A percentile compares a stretch with the other conserved stretches of the same genome.
Evolutionary conservation across 2,888 invertebrate genomes (phyloP).

Genomic region (Meandrusa payeni): DNA sequence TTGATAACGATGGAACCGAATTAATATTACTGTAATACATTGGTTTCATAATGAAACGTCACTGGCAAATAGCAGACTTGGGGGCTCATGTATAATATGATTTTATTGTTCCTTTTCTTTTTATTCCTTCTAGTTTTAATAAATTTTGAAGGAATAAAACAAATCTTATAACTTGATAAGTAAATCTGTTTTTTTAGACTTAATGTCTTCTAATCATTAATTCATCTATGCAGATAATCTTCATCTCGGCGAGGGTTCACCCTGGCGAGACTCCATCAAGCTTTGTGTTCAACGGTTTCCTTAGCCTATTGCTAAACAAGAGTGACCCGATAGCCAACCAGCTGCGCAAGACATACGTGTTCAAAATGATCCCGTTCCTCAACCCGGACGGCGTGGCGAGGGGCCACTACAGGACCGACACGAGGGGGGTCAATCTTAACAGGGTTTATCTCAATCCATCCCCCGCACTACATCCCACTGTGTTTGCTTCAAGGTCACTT

Average conservation of each 20-base stretch:
- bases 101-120: no score
- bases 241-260: conserved; percentile 94
- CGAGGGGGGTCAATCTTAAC: conserved; percentile 93
- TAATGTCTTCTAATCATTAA: no score
- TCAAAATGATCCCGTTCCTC: conserved; percentile 94
- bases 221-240: conserved; percentile 85
- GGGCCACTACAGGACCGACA: conserved; percentile 93
- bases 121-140: no score
- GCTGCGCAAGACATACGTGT: conserved; percentile 88
- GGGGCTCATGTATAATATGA: no score
- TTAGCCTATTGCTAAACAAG: conserved; percentile 87
- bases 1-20: no score
- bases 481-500: conserved; percentile 90
- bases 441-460: conserved; percentile 92
- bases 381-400: conserved; percentile 95
- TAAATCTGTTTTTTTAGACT: no score
- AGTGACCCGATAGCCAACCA: conserved; percentile 88
- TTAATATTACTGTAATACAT: no score
- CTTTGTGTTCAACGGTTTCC: conserved; percentile 93
- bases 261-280: conserved; percentile 96
- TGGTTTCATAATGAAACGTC: no score
- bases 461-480: conserved; percentile 87
- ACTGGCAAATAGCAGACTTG: no score
- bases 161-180: no score
- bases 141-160: no score